Percentiles rank a stretch among this genome's conserved stretches.
Evolutionary conservation across 2,113 vertebrate genomes (phyloP).

Genomic region (Nibea albiflora): DNA sequence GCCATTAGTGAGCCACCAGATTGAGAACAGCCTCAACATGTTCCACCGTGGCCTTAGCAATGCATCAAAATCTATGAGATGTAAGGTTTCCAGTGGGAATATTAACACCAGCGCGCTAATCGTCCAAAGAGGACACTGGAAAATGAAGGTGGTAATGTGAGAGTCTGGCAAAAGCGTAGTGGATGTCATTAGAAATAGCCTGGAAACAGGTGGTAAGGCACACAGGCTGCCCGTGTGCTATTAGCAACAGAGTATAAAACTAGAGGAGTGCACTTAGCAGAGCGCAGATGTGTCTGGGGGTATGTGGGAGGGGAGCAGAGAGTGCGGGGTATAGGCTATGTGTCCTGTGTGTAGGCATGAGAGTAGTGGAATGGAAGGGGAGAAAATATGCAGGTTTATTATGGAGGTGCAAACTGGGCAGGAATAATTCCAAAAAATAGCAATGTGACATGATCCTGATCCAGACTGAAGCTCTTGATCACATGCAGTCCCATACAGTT

Average conservation of each 20-base stretch:
- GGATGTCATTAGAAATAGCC: slow-evolving; percentile 64
- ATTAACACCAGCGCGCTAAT: slow-evolving; percentile 30
- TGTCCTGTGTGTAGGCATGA: too few relatives aligned
- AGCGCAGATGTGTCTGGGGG: too few relatives aligned
- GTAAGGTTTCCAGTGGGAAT: slow-evolving; percentile 18
- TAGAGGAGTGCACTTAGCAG: too few relatives aligned
- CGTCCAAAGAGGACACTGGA: slow-evolving; percentile 28
- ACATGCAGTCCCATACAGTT: too few relatives aligned
- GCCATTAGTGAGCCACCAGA: slow-evolving; percentile 29
- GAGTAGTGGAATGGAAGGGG: too few relatives aligned
- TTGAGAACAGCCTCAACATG: not conserved
- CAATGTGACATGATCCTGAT: too few relatives aligned
- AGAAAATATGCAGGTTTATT: too few relatives aligned
- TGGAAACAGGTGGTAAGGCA: slow-evolving; percentile 74
- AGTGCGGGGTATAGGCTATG: too few relatives aligned
- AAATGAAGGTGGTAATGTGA: slow-evolving; percentile 64
- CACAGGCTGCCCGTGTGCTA: slow-evolving; percentile 36
- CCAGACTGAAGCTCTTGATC: too few relatives aligned
- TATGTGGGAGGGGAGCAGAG: too few relatives aligned
- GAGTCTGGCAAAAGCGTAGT: slow-evolving; percentile 50
- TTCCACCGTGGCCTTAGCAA: slow-evolving; percentile 16
- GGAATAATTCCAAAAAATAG: too few relatives aligned
- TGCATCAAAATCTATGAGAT: slow-evolving; percentile 17
- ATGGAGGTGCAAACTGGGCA: too few relatives aligned
- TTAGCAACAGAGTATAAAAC: slow-evolving; percentile 66